A percentile compares a stretch with the other conserved stretches of the same genome.
Conservation (phyloP, 2,113 vertebrate species). For the Bothrops jararaca region DNA sequence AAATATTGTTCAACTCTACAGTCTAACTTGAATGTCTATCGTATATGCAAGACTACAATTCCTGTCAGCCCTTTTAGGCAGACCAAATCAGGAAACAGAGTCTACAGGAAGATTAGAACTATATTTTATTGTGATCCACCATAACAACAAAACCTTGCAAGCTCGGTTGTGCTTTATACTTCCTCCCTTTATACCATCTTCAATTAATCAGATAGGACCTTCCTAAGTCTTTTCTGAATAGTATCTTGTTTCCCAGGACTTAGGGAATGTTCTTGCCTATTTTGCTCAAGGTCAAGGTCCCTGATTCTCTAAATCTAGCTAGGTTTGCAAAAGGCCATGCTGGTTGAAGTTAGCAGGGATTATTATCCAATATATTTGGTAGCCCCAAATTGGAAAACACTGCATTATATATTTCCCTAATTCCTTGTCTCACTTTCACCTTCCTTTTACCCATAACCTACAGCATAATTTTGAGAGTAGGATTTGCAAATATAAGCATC, state of each 20-base stretch:
- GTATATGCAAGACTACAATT: neutral
- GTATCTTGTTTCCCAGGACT: neutral
- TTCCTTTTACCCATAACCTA: neutral
- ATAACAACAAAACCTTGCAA: neutral
- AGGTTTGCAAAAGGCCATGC: neutral
- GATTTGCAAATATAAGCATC: neutral
- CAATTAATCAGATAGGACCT: neutral
- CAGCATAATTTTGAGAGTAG: neutral
- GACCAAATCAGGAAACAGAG: neutral
- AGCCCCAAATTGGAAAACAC: neutral
- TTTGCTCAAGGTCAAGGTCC: neutral
- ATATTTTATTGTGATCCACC: neutral
- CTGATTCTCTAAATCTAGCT: neutral
- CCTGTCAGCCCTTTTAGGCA: neutral
- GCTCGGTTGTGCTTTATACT: neutral
- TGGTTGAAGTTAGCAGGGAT: neutral
- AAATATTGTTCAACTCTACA: neutral
- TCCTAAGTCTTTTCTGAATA: neutral
- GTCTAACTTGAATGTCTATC: neutral
- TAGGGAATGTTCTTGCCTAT: neutral
- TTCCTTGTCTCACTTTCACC: slow-evolving; percentile 1
- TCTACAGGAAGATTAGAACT: neutral
- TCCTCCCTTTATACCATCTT: neutral
- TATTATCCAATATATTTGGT: neutral
- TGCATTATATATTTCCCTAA: neutral